phyloP scores from a whole-genome alignment of 1,140 invertebrate genomes.

The Bombus waltoni region DNA sequence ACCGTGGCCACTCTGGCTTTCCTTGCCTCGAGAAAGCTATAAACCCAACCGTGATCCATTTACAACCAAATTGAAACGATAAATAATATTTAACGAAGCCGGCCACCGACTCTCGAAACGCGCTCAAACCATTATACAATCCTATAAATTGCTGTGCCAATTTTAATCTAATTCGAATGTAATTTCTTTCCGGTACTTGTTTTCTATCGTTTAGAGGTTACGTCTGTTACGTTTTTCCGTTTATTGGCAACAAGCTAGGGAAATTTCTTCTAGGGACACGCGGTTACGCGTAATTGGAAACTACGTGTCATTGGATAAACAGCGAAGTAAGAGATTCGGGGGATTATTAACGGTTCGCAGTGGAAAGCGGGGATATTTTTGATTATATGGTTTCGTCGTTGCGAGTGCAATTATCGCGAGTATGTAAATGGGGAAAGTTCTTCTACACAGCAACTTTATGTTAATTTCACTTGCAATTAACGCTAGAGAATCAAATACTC shows the following conservation, averaged over 20 bases:
- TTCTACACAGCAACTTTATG: too few species aligned
- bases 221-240: not conserved
- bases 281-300: not conserved
- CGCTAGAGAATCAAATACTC: too few species aligned
- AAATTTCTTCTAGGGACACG: not conserved
- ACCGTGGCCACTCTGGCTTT: not conserved
- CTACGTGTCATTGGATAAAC: not conserved
- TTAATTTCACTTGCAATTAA: too few species aligned
- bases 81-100: constrained; percentile 11
- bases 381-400: too few species aligned
- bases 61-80: constrained; percentile 12
- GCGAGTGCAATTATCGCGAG: too few species aligned
- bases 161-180: not conserved
- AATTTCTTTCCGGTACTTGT: not conserved
- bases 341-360: too few species aligned
- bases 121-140: not conserved
- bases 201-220: not conserved
- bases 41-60: not conserved
- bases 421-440: too few species aligned
- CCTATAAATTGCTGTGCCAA: not conserved
- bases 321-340: too few species aligned
- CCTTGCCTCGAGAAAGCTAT: constrained; percentile 9
- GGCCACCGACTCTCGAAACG: not conserved
- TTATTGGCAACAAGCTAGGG: not conserved
- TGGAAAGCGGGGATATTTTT: too few species aligned